Conservation (phyloP, 2,888 invertebrate species). For the Cephus runcator region DNA sequence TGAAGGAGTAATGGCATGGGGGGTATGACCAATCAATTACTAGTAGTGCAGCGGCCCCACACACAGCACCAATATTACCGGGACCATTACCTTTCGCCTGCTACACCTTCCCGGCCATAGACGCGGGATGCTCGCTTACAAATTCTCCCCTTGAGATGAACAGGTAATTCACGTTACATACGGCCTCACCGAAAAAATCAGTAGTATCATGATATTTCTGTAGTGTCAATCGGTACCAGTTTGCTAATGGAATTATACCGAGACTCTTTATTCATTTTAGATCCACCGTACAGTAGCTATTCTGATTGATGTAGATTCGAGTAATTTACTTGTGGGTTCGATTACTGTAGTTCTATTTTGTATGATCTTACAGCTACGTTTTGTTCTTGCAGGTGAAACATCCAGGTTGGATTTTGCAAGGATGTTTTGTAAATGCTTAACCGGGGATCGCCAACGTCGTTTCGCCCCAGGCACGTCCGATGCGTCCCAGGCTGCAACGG, state of each 20-base stretch:
- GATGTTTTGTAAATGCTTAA: slow-evolving; percentile 45
- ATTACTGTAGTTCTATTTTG: background rate
- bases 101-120: slow-evolving; percentile 47
- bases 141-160: slow-evolving; percentile 30
- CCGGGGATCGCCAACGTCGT: slow-evolving; percentile 59
- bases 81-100: slow-evolving; percentile 61
- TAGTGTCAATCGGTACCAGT: background rate
- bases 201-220: background rate
- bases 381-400: background rate
- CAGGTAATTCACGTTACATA: background rate
- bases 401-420: background rate
- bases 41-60: slow-evolving; percentile 64
- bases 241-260: background rate
- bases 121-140: slow-evolving; percentile 51
- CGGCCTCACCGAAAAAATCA: background rate
- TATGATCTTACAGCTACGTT: background rate
- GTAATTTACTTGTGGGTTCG: background rate
- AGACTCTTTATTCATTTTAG: background rate
- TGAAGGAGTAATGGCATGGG: slow-evolving; percentile 59
- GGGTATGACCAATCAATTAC: slow-evolving; percentile 66
- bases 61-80: slow-evolving; percentile 60
- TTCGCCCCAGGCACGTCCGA: slow-evolving; percentile 53
- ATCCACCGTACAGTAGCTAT: background rate
- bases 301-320: background rate
- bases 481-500: slow-evolving; percentile 37